phyloP scores from a whole-genome alignment of 2,888 invertebrate genomes.

The Zhuqinia jingwanae region DNA sequence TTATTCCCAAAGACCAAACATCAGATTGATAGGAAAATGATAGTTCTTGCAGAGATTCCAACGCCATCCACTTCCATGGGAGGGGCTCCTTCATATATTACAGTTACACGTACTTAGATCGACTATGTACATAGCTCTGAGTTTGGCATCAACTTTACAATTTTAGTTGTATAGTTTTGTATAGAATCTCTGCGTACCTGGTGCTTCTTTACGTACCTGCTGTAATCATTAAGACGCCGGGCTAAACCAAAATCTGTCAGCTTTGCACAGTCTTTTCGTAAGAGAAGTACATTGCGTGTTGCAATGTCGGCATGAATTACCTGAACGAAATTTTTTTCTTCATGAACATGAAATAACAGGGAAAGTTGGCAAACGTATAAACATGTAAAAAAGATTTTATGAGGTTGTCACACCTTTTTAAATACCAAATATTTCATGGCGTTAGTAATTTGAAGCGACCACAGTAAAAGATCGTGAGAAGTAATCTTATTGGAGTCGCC shows the following conservation, averaged over 20 bases:
- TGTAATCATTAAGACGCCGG: slow-evolving; percentile 48
- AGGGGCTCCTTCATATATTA: slow-evolving; percentile 22
- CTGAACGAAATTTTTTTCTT: background rate
- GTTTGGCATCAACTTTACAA: no score
- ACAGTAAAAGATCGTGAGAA: background rate
- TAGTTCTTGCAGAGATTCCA: slow-evolving; percentile 38
- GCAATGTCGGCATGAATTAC: slow-evolving; percentile 57
- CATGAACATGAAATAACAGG: no score
- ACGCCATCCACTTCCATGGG: slow-evolving; percentile 49
- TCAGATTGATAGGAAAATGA: slow-evolving; percentile 37
- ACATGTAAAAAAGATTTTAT: no score
- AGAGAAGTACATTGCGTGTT: slow-evolving; percentile 43
- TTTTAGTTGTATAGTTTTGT: no score
- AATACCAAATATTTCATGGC: slow-evolving; percentile 24
- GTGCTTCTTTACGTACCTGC: slow-evolving; percentile 49
- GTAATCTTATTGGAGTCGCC: background rate
- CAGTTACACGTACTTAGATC: background rate
- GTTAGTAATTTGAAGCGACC: slow-evolving; percentile 42
- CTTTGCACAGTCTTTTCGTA: slow-evolving; percentile 19
- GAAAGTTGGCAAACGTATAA: no score
- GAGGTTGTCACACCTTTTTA: slow-evolving; percentile 33
- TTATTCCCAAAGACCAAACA: slow-evolving; percentile 18
- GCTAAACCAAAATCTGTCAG: slow-evolving; percentile 55
- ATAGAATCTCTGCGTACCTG: no score
- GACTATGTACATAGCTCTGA: no score